Percentiles rank a stretch among this genome's conserved stretches.
Conservation (phyloP, 2,113 vertebrate species). For the Cyprinodon brontotheroides region DNA sequence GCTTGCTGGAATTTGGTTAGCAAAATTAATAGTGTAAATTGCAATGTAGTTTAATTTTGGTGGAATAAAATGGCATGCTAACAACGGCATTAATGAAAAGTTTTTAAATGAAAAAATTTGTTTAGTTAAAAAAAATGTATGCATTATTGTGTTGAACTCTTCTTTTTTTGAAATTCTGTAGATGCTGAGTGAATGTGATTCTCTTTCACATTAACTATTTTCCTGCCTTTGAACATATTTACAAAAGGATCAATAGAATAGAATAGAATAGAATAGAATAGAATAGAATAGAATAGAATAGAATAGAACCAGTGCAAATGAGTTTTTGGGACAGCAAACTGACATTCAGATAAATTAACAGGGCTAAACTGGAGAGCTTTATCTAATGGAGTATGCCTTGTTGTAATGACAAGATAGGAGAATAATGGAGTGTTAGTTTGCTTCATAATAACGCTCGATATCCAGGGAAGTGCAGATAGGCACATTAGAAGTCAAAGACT, state of each 20-base stretch:
- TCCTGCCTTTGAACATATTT: neutral
- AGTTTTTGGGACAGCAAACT: conserved; percentile 27
- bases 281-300: no score
- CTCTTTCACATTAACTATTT: neutral
- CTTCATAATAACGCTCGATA: conserved; percentile 66
- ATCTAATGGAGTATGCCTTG: conserved; percentile 62
- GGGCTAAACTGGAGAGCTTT: conserved; percentile 58
- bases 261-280: no score
- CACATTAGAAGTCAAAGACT: conserved; percentile 79
- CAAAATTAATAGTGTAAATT: neutral
- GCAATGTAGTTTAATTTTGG: no score
- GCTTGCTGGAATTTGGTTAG: neutral
- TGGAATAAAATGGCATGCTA: no score
- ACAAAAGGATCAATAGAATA: no score
- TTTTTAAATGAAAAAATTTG: neutral
- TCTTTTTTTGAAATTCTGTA: neutral
- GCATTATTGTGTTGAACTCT: no score
- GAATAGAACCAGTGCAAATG: neutral
- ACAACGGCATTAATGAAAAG: neutral
- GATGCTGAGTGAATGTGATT: neutral
- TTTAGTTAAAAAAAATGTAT: no score
- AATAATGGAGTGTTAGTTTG: conserved; percentile 73
- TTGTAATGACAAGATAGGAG: conserved; percentile 61
- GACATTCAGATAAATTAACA: conserved; percentile 54
- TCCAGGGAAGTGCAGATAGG: conserved; percentile 71